Conservation (phyloP, 2,888 invertebrate genomes). For the Drosophila ustulata region DNA sequence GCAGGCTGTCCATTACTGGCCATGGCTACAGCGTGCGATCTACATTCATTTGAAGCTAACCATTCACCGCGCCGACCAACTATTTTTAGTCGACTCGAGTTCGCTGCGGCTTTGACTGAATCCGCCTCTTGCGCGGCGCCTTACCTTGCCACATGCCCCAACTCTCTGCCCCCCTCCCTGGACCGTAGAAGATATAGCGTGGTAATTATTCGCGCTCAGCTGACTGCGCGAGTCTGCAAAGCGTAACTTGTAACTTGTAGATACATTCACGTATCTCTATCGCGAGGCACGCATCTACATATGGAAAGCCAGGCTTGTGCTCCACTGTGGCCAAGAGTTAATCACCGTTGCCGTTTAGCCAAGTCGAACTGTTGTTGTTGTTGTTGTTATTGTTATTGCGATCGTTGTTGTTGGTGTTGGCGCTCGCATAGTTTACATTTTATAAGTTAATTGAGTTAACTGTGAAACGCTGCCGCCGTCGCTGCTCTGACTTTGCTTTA, state of each 20-base stretch:
- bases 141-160: slow-evolving; percentile 1
- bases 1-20: slow-evolving; percentile 6
- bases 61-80: slow-evolving; percentile 65
- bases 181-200: slow-evolving; percentile 50
- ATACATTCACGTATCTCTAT: slow-evolving; percentile 70
- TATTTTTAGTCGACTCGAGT: slow-evolving; percentile 43
- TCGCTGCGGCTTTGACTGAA: slow-evolving; percentile 51
- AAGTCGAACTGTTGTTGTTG: slow-evolving; percentile 24
- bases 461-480: slow-evolving; percentile 67
- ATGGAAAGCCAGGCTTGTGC: slow-evolving; percentile 43
- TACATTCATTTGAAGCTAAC: slow-evolving; percentile 61
- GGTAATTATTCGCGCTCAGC: slow-evolving; percentile 83
- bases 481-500: slow-evolving; percentile 15
- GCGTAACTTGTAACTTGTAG: slow-evolving; percentile 80
- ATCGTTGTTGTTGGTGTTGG: slow-evolving; percentile 52
- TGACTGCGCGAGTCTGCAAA: slow-evolving; percentile 78
- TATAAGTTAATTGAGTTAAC: slow-evolving; percentile 83
- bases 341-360: slow-evolving; percentile 80
- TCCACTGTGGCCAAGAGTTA: slow-evolving; percentile 68
- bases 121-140: slow-evolving; percentile 67
- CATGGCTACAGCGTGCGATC: slow-evolving; percentile 55
- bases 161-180: neutral
- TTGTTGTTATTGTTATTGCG: slow-evolving; percentile 20
- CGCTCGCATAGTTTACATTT: slow-evolving; percentile 76
- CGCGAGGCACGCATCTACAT: slow-evolving; percentile 73